Percentiles rank a stretch among this genome's conserved stretches.
These are phyloP conservation scores for Chrosomus eos DNA, from an alignment of 2,797 vertebrate species.

Conservation along the genomic window DNA sequence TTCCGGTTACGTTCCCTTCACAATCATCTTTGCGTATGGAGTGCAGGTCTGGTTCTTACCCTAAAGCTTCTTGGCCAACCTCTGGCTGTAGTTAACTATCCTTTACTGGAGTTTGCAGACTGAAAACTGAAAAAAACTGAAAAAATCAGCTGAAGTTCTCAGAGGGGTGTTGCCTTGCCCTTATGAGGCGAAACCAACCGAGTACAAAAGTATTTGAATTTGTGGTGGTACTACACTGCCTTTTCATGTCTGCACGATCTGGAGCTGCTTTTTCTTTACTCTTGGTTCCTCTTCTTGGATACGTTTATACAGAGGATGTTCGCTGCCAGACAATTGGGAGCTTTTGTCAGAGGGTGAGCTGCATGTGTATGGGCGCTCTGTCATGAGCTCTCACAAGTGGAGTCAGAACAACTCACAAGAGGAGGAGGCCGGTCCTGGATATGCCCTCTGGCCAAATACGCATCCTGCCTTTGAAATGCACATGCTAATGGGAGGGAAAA, in stretches of 20 bases:
- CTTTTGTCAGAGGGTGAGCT: conserved; percentile 38
- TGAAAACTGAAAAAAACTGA: no score
- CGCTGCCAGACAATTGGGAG: conserved; percentile 53
- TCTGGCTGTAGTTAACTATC: conserved; percentile 14
- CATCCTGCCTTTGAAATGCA: conserved; percentile 17
- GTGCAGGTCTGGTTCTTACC: background rate
- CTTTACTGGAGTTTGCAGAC: conserved; percentile 67
- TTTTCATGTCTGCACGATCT: conserved; percentile 35
- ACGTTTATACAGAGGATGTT: conserved; percentile 45
- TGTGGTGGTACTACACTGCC: conserved; percentile 76
- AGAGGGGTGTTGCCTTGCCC: conserved; percentile 74
- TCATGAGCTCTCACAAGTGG: conserved; percentile 37
- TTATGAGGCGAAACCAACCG: conserved; percentile 78
- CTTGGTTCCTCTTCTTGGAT: conserved; percentile 63
- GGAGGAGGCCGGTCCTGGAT: conserved; percentile 7
- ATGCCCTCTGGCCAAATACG: conserved; percentile 20
- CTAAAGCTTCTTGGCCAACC: conserved; percentile 19
- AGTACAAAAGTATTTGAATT: conserved; percentile 80
- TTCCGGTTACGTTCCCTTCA: conserved; percentile 25
- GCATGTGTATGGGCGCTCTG: conserved; percentile 9
- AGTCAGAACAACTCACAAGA: conserved; percentile 1
- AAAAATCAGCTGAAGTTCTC: conserved; percentile 74
- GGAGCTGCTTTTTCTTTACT: conserved; percentile 56
- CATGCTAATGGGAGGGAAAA: conserved; percentile 24
- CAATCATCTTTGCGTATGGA: conserved; percentile 5